phyloP scores from a whole-genome alignment of 2,113 vertebrate species.

The Mesitornis unicolor region DNA sequence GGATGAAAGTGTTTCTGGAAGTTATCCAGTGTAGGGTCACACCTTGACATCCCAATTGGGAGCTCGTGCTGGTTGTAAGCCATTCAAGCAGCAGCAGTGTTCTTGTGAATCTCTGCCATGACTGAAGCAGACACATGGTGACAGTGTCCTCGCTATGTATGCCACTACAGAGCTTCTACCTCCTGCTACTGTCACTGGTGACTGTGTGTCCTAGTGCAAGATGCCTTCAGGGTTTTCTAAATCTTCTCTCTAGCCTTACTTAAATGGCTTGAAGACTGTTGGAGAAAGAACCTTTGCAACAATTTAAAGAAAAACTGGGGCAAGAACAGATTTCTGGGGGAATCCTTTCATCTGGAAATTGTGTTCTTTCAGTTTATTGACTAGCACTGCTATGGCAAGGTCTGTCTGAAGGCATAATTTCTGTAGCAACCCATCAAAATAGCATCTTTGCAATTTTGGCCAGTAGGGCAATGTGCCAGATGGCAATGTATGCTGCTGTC shows the following conservation, averaged over 20 bases:
- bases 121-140: neutral
- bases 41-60: accelerated
- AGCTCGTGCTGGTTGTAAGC: neutral
- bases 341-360: neutral
- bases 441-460: neutral
- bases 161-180: neutral
- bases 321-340: neutral
- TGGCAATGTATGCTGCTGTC: neutral
- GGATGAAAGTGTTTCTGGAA: neutral
- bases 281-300: neutral
- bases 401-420: neutral
- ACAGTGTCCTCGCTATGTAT: neutral
- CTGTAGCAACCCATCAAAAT: neutral
- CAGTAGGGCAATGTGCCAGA: neutral
- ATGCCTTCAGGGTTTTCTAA: neutral
- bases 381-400: neutral
- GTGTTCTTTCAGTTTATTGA: neutral
- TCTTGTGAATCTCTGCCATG: neutral
- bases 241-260: neutral
- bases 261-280: neutral
- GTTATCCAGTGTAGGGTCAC: neutral
- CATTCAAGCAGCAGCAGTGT: neutral
- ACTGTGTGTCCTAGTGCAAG: neutral
- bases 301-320: neutral
- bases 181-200: neutral